Evolutionary conservation across 23 tunicate genomes (phyloP).

Genomic region (Clavelina lepadiformis): DNA sequence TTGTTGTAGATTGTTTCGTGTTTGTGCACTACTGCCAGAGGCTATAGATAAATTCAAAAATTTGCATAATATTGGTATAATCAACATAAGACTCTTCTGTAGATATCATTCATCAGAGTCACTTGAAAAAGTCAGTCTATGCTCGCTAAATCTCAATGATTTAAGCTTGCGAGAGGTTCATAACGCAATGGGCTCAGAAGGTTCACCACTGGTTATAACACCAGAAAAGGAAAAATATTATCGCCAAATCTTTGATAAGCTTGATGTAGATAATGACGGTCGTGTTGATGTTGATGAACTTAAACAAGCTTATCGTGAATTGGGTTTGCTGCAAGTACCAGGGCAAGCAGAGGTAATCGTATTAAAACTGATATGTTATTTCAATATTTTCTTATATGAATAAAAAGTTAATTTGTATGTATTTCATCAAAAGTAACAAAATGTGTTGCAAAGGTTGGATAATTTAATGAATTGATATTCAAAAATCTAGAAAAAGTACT

Average conservation of each 20-base stretch:
- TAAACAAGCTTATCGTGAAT: constrained; percentile 54
- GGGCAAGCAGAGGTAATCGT: constrained; percentile 88
- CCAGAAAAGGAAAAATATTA: constrained; percentile 86
- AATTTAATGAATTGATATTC: no score
- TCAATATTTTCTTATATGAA: no score
- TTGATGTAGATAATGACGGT: constrained; percentile 89
- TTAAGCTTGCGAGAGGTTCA: constrained; percentile 37
- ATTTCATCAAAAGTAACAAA: no score
- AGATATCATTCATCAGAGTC: constrained; percentile 10
- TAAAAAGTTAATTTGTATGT: no score
- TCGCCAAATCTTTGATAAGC: constrained; percentile 51
- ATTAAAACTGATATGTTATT: no score
- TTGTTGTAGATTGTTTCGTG: no score
- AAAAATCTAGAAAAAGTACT: no score
- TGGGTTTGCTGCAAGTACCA: constrained; percentile 70
- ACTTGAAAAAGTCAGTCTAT: constrained; percentile 19
- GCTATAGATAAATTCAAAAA: no score
- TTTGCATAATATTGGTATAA: no score
- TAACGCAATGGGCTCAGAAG: constrained; percentile 43
- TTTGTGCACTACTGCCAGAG: no score
- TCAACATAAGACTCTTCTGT: no score
- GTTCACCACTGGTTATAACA: constrained; percentile 29
- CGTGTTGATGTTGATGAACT: constrained; percentile 65
- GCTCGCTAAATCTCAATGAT: constrained; percentile 32
- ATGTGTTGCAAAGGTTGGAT: no score